A percentile compares a stretch with the other conserved stretches of the same genome.
phyloP scores from a whole-genome alignment of 2,113 vertebrate species.

The Bufo gargarizans region DNA sequence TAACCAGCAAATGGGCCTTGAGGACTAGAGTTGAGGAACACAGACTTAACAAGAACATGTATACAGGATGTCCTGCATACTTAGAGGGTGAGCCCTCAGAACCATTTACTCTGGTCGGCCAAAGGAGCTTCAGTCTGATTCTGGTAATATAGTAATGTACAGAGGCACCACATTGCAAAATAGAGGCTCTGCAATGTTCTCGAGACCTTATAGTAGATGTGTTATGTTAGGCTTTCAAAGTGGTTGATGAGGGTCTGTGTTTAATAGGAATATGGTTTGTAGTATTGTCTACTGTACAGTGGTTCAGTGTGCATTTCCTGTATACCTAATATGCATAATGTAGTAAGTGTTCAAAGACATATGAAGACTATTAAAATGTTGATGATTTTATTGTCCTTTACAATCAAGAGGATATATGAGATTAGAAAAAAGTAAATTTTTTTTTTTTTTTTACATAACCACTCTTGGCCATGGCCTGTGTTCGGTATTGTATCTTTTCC shows the following conservation, averaged over 20 bases:
- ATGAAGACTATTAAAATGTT: neutral
- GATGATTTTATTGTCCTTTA: neutral
- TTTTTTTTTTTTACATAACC: neutral
- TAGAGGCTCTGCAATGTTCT: neutral
- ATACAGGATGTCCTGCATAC: no score
- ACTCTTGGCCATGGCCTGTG: no score
- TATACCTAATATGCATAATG: neutral
- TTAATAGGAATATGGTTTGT: neutral
- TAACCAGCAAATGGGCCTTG: no score
- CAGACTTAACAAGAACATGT: no score
- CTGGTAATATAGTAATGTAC: neutral
- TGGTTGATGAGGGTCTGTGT: neutral
- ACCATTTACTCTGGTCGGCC: no score
- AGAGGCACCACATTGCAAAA: neutral
- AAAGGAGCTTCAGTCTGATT: no score
- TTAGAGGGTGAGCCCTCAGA: no score
- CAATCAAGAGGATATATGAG: neutral
- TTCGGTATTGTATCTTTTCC: no score
- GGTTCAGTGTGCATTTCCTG: neutral
- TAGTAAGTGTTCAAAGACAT: neutral
- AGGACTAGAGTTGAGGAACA: no score
- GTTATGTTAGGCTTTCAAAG: no score
- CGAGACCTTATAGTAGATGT: neutral
- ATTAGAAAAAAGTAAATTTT: neutral
- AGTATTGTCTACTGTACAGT: neutral